A percentile compares a stretch with the other conserved stretches of the same genome.
These are phyloP conservation scores for Cardiocondyla obscurior DNA, from an alignment of 1,140 invertebrate genomes.

Conservation along the genomic window DNA sequence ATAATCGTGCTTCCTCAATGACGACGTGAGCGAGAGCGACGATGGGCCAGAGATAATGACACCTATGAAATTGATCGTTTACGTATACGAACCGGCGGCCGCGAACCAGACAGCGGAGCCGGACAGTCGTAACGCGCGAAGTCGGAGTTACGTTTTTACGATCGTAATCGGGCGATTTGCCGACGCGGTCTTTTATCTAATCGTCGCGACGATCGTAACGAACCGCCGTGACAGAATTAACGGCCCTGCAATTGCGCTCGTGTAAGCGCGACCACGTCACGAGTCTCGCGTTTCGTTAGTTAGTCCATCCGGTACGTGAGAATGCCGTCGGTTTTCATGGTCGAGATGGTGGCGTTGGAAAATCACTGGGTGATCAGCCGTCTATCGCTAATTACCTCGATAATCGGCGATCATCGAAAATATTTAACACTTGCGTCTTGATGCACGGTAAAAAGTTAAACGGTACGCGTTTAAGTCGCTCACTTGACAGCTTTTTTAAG, in stretches of 20 bases:
- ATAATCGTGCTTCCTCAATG: slow-evolving; percentile 49
- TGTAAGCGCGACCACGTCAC: slow-evolving; percentile 26
- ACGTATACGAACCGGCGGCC: slow-evolving; percentile 13
- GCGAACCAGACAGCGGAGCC: background rate
- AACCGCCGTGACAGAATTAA: slow-evolving; percentile 41
- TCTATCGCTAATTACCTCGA: background rate
- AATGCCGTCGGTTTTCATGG: slow-evolving; percentile 30
- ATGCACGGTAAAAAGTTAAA: background rate
- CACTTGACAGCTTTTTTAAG: background rate
- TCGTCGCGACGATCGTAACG: slow-evolving; percentile 18
- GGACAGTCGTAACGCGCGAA: slow-evolving; percentile 13
- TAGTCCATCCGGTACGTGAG: slow-evolving; percentile 41
- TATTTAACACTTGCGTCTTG: too few species aligned
- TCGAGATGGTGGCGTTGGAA: background rate
- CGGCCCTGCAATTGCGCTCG: slow-evolving; percentile 40
- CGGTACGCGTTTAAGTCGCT: background rate
- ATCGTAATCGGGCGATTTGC: slow-evolving; percentile 29
- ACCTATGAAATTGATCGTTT: slow-evolving; percentile 48
- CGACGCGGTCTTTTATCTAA: slow-evolving; percentile 39
- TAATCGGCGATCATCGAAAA: background rate
- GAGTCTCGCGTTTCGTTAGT: slow-evolving; percentile 47
- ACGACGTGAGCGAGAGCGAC: slow-evolving; percentile 12
- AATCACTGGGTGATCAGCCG: background rate
- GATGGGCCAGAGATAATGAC: slow-evolving; percentile 40
- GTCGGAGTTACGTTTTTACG: slow-evolving; percentile 4